Percentiles rank a stretch among this genome's conserved stretches.
Conservation (phyloP, 2,888 invertebrate species). For the Pardosa pseudoannulata region DNA sequence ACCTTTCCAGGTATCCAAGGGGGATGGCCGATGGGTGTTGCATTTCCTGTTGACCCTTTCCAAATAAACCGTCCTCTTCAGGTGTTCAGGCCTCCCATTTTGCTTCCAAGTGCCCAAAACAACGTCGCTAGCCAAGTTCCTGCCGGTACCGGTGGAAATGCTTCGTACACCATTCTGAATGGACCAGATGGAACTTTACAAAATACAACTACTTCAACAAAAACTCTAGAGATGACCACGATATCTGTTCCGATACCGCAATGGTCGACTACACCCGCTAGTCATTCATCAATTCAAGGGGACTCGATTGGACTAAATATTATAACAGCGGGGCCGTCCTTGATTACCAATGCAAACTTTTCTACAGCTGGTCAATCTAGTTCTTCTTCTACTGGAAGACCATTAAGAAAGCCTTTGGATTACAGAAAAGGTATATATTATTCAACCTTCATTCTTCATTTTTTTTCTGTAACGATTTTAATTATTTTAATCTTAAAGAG, state of each 20-base stretch:
- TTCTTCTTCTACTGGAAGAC: not conserved
- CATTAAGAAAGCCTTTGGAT: constrained; percentile 32
- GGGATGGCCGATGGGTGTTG: constrained; percentile 51
- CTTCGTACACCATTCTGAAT: constrained; percentile 43
- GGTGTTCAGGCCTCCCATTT: constrained; percentile 25
- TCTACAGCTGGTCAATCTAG: not conserved
- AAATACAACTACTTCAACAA: not conserved
- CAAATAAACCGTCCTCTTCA: constrained; percentile 40
- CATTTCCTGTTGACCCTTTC: constrained; percentile 53
- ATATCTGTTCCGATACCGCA: constrained; percentile 59
- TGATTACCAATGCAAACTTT: not conserved
- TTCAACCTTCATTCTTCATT: no score
- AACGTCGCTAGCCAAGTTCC: constrained; percentile 2
- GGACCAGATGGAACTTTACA: constrained; percentile 3
- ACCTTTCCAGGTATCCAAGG: constrained; percentile 26
- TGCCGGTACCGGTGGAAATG: not conserved
- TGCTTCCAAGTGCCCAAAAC: constrained; percentile 15
- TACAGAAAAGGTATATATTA: constrained; percentile 49
- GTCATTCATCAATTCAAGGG: not conserved
- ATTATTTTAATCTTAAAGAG: no score
- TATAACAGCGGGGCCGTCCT: not conserved
- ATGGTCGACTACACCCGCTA: constrained; percentile 37
- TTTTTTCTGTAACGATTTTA: no score
- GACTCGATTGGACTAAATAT: not conserved
- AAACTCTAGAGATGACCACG: constrained; percentile 25